Evolutionary conservation across 1,140 invertebrate genomes (phyloP).

Genomic region (Lamellibrachia luymesi): DNA sequence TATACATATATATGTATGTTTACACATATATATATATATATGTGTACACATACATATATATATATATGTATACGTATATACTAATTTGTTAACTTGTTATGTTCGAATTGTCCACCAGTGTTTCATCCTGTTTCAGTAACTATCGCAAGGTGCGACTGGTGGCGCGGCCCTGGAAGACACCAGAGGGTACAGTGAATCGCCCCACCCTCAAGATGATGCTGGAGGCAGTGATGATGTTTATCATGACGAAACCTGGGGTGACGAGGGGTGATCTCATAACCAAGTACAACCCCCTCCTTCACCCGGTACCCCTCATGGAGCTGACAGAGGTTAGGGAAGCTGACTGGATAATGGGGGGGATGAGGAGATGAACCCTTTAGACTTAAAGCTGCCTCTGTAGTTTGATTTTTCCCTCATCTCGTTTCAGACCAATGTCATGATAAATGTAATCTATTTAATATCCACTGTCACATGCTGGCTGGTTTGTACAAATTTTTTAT

Average conservation of each 20-base stretch:
- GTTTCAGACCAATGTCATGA: too few species aligned
- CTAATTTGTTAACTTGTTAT: background rate
- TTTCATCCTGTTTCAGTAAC: background rate
- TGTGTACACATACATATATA: too few species aligned
- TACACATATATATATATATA: too few species aligned
- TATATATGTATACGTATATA: too few species aligned
- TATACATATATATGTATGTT: too few species aligned
- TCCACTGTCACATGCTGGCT: too few species aligned
- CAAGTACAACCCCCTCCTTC: conserved; percentile 44
- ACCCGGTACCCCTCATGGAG: conserved; percentile 52
- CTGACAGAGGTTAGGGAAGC: conserved; percentile 44
- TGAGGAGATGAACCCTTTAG: too few species aligned
- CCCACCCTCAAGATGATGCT: conserved; percentile 70
- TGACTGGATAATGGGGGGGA: background rate
- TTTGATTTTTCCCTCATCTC: too few species aligned
- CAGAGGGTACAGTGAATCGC: conserved; percentile 73
- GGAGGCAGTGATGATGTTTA: conserved; percentile 66
- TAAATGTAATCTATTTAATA: too few species aligned
- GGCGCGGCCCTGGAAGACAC: conserved; percentile 70
- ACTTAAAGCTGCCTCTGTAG: too few species aligned
- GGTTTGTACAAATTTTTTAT: too few species aligned
- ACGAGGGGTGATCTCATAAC: conserved; percentile 32
- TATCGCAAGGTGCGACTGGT: conserved; percentile 37
- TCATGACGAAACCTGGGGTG: conserved; percentile 65
- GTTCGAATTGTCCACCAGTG: background rate